A percentile compares a stretch with the other conserved stretches of the same genome.
Conservation (phyloP, 2,113 vertebrate genomes). For the Charina bottae region DNA sequence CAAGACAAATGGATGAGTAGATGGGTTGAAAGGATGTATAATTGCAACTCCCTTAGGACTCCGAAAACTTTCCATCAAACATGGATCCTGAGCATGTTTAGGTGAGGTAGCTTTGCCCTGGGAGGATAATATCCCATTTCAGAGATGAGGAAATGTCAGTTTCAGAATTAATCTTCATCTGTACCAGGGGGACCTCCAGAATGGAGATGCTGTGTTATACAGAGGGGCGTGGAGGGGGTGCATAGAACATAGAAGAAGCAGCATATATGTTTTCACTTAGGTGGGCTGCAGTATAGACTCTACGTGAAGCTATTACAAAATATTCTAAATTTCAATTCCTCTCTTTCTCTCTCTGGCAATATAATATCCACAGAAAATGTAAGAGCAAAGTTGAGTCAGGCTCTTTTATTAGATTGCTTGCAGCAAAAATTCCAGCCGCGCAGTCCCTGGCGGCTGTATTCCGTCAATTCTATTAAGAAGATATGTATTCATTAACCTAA, state of each 20-base stretch:
- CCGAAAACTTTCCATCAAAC: not conserved
- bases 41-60: not conserved
- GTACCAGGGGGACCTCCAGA: not conserved
- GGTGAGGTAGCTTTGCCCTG: not conserved
- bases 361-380: slow-evolving; percentile 16
- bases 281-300: not conserved
- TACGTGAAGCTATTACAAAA: slow-evolving; percentile 27
- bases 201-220: not conserved
- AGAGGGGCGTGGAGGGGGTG: no score
- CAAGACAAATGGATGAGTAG: not conserved
- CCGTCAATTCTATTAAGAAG: slow-evolving; percentile 35
- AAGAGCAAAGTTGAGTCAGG: slow-evolving; percentile 30
- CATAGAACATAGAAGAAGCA: not conserved
- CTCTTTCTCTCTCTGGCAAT: not conserved
- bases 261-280: not conserved
- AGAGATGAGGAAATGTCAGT: not conserved
- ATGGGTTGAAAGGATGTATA: not conserved
- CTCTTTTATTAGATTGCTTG: slow-evolving; percentile 38
- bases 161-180: not conserved
- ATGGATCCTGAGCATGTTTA: no score
- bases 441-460: slow-evolving; percentile 27
- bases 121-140: not conserved
- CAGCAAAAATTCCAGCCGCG: not conserved
- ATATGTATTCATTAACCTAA: slow-evolving; percentile 45
- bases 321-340: not conserved